Percentiles rank a stretch among this genome's conserved stretches.
phyloP scores from a whole-genome alignment of 2,113 vertebrate genomes.

The Zingel zingel region DNA sequence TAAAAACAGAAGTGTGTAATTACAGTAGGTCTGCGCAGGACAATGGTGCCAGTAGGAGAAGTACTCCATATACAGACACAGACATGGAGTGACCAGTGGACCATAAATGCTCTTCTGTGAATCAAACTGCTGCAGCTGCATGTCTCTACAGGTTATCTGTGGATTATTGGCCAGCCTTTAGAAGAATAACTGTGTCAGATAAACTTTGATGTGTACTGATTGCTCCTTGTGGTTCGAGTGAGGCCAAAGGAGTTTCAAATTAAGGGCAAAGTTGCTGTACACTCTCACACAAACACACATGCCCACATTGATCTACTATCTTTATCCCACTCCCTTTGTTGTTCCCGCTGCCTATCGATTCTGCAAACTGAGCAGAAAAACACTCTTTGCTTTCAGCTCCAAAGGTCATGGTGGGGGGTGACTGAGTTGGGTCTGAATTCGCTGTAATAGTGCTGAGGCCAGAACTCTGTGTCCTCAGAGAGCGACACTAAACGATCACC shows the following conservation, averaged over 20 bases:
- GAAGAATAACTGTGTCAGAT: slow-evolving; percentile 47
- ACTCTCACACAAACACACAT: slow-evolving; percentile 22
- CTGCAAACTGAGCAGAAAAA: slow-evolving; percentile 73
- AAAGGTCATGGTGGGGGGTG: slow-evolving; percentile 73
- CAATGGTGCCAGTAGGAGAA: slow-evolving; percentile 21
- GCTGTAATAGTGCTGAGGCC: slow-evolving; percentile 40
- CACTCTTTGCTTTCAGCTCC: slow-evolving; percentile 66
- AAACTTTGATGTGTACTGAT: slow-evolving; percentile 48
- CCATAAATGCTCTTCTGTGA: slow-evolving; percentile 14
- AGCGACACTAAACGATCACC: slow-evolving; percentile 4
- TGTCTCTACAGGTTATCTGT: slow-evolving; percentile 28
- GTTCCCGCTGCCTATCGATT: slow-evolving; percentile 66
- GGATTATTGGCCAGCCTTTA: slow-evolving; percentile 44
- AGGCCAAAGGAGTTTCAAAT: slow-evolving; percentile 46
- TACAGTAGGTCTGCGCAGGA: slow-evolving; percentile 27
- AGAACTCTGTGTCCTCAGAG: slow-evolving; percentile 27
- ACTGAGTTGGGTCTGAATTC: slow-evolving; percentile 65
- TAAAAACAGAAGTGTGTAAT: slow-evolving; percentile 46
- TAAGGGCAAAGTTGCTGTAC: slow-evolving; percentile 25
- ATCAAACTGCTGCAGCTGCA: slow-evolving; percentile 24
- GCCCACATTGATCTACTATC: slow-evolving; percentile 49
- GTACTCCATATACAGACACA: neutral
- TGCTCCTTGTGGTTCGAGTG: slow-evolving; percentile 13
- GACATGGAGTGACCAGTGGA: slow-evolving; percentile 13
- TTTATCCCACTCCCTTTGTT: slow-evolving; percentile 52